Conservation (phyloP, 2,113 vertebrate genomes). For the Paratilapia polleni region DNA sequence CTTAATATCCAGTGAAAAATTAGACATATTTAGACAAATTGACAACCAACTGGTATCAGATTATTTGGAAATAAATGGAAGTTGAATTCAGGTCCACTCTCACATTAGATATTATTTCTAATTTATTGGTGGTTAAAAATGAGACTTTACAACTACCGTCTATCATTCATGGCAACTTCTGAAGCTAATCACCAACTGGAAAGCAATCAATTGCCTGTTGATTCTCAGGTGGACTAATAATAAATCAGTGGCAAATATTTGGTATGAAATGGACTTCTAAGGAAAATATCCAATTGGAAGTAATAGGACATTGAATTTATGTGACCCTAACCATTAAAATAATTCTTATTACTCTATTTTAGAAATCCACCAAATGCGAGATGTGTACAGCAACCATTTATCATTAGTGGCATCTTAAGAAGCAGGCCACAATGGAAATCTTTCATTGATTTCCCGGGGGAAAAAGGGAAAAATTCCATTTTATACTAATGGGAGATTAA, state of each 20-base stretch:
- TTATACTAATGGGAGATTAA: conserved; percentile 9
- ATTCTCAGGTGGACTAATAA: too few species aligned
- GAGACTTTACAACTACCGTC: too few species aligned
- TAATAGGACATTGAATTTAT: not conserved
- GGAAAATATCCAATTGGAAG: too few species aligned
- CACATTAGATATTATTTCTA: not conserved
- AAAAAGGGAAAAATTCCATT: not conserved
- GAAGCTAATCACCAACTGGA: too few species aligned
- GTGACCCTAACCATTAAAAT: not conserved
- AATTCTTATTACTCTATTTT: too few species aligned
- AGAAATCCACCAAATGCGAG: not conserved
- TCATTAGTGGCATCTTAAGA: not conserved
- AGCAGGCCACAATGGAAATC: not conserved
- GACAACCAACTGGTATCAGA: not conserved
- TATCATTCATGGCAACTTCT: too few species aligned
- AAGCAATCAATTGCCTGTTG: too few species aligned
- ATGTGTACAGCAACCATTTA: not conserved
- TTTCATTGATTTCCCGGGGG: not conserved
- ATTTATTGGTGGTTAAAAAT: too few species aligned
- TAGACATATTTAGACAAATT: not conserved
- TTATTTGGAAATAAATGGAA: not conserved
- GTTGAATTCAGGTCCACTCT: not conserved
- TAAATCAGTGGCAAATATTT: too few species aligned
- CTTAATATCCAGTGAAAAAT: not conserved
- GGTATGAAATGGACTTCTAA: too few species aligned